A percentile compares a stretch with the other conserved stretches of the same genome.
These are phyloP conservation scores for Nothoprocta perdicaria DNA, from an alignment of 2,113 vertebrate species.

Conservation along the genomic window DNA sequence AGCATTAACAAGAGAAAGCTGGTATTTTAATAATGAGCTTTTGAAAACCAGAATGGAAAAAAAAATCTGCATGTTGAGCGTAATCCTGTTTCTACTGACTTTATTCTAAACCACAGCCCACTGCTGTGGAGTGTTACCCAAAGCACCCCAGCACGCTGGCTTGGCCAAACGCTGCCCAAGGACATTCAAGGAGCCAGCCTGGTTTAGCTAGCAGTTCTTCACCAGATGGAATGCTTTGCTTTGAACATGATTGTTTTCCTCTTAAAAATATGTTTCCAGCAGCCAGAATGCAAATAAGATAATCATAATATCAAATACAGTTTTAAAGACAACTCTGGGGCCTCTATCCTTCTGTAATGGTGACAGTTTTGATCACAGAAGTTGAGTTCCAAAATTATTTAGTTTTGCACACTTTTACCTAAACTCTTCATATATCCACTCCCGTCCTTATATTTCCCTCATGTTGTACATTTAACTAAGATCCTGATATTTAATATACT, in stretches of 20 bases:
- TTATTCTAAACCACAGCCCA: constrained; percentile 30
- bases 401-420: neutral
- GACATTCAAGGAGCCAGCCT: constrained; percentile 14
- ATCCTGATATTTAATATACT: neutral
- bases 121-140: neutral
- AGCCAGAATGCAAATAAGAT: neutral
- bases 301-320: neutral
- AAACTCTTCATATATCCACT: neutral
- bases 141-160: neutral
- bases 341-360: neutral
- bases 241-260: neutral
- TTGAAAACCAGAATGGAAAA: constrained; percentile 19
- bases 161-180: constrained; percentile 9
- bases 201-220: constrained; percentile 5
- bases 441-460: neutral
- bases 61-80: constrained; percentile 16
- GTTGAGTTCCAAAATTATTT: neutral
- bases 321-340: neutral
- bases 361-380: neutral
- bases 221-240: neutral
- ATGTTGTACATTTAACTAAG: neutral
- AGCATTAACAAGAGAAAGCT: constrained; percentile 1
- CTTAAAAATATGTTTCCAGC: neutral
- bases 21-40: constrained; percentile 3
- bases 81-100: constrained; percentile 15